Base-by-base conservation (phyloP, 2,797 vertebrate species). In the Dromococcyx pavoninus region DNA sequence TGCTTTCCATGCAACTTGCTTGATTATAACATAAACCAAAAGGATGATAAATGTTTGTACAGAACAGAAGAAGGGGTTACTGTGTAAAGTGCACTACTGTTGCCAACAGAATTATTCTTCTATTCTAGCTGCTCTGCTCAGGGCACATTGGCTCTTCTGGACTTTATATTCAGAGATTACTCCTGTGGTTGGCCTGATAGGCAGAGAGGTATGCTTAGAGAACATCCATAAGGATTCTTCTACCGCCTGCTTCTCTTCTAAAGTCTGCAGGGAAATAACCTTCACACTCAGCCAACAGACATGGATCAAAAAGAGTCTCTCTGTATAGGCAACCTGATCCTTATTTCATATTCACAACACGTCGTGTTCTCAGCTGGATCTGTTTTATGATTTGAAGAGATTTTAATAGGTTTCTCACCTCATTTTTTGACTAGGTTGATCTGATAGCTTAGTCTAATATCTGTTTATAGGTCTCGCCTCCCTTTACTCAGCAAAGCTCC, bases 211-310 rank as follows among this genome's bases (percentile, higher is more conserved):
- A 19, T 53, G 16, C 4, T 1, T 15, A 44, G 41, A 44, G 14
- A 72, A n/a, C 54, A 44, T 8, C 27, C 0, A 1, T 44, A 28
- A 0, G 2, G 13, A 46, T 25, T 60, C 50, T 50, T 24, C 48
- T 72, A 17, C 43, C 46, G 30, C 43, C 37, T 46, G 3, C 10
- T 53, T 41, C 50, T 60, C n/a, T 62, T 41, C 41, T n/a, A 5
- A 14, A 1, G 0, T 48, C 43, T 66, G 17, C 44, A 44, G 41
- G 25, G 32, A 41, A 54, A 76, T 50, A 37, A 1, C 21, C 18
- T 72, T 77, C 41, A 44, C 12, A 12, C 7, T 74, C 23, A 43
- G 44, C 27, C 75, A 83, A 27, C 10, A 75, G 13, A 16, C 32
- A 22, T 21, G n/a, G 44, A 81, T 65, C 30, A 73, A 35, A 71